Evolutionary conservation across 2,888 invertebrate species (phyloP).

Genomic region (Deroplatys truncata): DNA sequence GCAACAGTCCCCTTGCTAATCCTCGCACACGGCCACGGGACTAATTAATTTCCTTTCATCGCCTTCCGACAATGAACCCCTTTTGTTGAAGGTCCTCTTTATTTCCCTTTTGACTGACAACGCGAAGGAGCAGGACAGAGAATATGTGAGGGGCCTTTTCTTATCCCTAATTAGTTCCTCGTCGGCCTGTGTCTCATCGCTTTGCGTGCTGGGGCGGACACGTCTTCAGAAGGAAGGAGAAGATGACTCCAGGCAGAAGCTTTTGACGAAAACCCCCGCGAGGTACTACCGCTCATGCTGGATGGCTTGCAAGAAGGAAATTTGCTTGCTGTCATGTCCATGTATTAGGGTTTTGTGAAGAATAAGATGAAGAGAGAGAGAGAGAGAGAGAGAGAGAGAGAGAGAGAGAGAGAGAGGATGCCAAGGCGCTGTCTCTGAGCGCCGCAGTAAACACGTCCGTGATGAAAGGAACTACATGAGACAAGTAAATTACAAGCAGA

Average conservation of each 20-base stretch:
- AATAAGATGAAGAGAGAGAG: not conserved
- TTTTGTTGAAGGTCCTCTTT: constrained; percentile 33
- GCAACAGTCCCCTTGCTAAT: constrained; percentile 6
- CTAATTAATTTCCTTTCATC: constrained; percentile 44
- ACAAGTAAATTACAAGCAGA: not conserved
- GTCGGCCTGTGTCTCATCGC: constrained; percentile 17
- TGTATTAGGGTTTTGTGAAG: constrained; percentile 26
- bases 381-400: not conserved
- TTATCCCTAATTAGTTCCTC: constrained; percentile 42
- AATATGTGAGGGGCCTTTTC: constrained; percentile 38
- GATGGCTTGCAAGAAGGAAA: constrained; percentile 28
- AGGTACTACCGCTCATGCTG: constrained; percentile 9
- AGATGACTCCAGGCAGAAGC: constrained; percentile 6
- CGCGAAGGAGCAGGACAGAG: constrained; percentile 30
- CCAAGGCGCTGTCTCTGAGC: not conserved
- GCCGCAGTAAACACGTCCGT: constrained; percentile 39
- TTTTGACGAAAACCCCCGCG: constrained; percentile 16
- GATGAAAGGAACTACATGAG: constrained; percentile 34
- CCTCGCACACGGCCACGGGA: constrained; percentile 28
- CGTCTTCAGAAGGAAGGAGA: constrained; percentile 1
- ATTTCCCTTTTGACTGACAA: constrained; percentile 41
- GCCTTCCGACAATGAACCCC: constrained; percentile 38
- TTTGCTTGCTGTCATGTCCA: constrained; percentile 30
- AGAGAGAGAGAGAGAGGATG: not conserved
- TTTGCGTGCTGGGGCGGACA: constrained; percentile 5